Percentiles rank a stretch among this genome's conserved stretches.
These are phyloP conservation scores for Eclectus roratus DNA, from an alignment of 2,113 vertebrate genomes.

Conservation along the genomic window DNA sequence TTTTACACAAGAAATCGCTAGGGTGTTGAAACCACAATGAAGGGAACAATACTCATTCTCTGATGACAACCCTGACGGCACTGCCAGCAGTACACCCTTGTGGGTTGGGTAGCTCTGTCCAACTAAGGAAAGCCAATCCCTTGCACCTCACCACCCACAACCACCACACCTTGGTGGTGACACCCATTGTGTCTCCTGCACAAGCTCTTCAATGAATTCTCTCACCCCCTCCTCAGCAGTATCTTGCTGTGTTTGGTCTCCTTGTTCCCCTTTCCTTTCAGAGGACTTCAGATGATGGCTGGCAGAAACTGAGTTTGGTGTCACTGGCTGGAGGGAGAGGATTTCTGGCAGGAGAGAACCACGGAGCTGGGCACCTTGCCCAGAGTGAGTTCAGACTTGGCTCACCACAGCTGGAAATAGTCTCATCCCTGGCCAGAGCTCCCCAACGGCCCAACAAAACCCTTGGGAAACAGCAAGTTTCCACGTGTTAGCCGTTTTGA, in stretches of 20 bases:
- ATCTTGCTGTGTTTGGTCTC: neutral
- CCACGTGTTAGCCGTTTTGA: neutral
- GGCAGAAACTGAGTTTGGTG: constrained; percentile 20
- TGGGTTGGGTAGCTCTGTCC: neutral
- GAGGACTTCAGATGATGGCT: neutral
- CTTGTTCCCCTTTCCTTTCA: neutral
- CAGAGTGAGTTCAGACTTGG: constrained; percentile 59
- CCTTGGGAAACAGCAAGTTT: constrained; percentile 33
- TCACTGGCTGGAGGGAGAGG: neutral
- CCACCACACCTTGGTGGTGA: neutral
- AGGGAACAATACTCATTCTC: neutral
- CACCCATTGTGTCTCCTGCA: fast-evolving
- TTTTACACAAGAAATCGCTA: neutral
- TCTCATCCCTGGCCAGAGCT: constrained; percentile 34
- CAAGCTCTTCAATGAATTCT: neutral
- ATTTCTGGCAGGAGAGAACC: constrained; percentile 32
- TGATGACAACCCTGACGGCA: neutral
- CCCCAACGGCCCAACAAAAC: constrained; percentile 13
- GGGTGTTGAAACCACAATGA: neutral
- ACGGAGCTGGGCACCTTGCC: constrained; percentile 36
- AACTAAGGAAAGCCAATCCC: neutral
- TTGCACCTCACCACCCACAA: neutral
- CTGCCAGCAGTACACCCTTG: neutral
- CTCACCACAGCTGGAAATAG: constrained; percentile 53
- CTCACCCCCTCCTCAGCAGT: neutral